Evolutionary conservation across 1,140 invertebrate genomes (phyloP), one percentile per base, ranked within the genome.

Genomic region (Radopholus similis): DNA sequence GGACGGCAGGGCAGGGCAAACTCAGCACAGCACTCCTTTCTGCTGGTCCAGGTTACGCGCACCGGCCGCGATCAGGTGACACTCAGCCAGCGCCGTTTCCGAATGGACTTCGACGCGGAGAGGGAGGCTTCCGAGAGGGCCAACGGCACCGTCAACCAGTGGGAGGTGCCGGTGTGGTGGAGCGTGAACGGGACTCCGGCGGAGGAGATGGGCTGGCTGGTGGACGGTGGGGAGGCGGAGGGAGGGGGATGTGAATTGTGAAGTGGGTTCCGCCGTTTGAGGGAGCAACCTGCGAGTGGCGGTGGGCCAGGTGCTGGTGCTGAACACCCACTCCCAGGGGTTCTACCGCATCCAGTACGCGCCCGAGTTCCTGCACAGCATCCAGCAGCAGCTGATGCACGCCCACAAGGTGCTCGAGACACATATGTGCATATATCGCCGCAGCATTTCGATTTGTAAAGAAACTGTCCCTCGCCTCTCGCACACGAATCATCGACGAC

Each of bases 401-500:
- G 73, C 78, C 28, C 76, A 77, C 32, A 58, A 57, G 2, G 75
- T 70, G 13, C 44, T 64, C 21, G 15, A 13, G 18, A 66, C n/a
- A 69, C 15, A 9, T 40, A 11, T 32, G 30, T n/a, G 21, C 11
- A 64, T n/a, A n/a, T n/a, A 59, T 60, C 26, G 21, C 1, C 18
- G 11, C 23, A 69, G 38, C 44, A 21, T 58, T 18, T 59, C 30
- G 9, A 28, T 11, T 47, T 68, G 23, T 18, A 62, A 1, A 72
- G 73, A 59, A 74, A 66, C 53, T 75, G 32, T 70, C 69, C 34
- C 38, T 73, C 13, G 51, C 51, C 26, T 72, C 73, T 5, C 65
- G 76, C 11, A 75, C 77, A 4, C 74, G 75, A 30, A 53, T 80
- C 15, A 76, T 77, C 51, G 77, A 77, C 44, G 76, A 77, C 62